Evolutionary conservation across 2,113 vertebrate species (phyloP).

Genomic region (Menidia beryllina): DNA sequence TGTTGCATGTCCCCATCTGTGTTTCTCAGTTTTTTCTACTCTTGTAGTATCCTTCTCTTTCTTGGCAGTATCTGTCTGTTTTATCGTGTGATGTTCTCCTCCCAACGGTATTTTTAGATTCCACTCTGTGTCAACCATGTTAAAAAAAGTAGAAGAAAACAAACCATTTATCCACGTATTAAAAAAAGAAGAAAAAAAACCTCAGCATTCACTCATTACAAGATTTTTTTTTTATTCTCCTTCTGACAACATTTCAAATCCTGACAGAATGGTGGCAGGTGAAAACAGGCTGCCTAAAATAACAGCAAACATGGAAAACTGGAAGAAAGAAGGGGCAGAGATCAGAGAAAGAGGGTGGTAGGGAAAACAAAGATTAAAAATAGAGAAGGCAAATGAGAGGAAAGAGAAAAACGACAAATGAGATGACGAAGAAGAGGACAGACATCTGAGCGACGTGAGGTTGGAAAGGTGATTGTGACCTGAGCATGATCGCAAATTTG

Average conservation of each 20-base stretch:
- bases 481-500: neutral
- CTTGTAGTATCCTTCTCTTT: conserved; percentile 47
- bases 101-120: conserved; percentile 30
- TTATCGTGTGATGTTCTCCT: conserved; percentile 40
- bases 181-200: conserved; percentile 8
- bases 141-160: neutral
- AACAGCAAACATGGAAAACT: conserved; percentile 44
- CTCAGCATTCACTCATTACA: neutral
- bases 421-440: neutral
- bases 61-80: conserved; percentile 32
- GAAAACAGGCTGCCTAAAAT: conserved; percentile 41
- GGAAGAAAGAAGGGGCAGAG: conserved; percentile 13
- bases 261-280: conserved; percentile 46
- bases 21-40: conserved; percentile 40
- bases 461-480: conserved; percentile 4
- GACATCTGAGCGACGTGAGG: conserved; percentile 1
- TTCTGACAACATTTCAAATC: conserved; percentile 30
- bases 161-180: neutral
- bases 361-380: conserved; percentile 21
- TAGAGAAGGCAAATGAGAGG: conserved; percentile 5
- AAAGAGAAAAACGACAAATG: neutral
- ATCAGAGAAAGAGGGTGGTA: conserved; percentile 20
- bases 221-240: neutral
- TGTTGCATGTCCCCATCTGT: conserved; percentile 44
- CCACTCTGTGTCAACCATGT: neutral